Percentiles rank a stretch among this genome's conserved stretches.
Evolutionary conservation across 2,797 vertebrate genomes (phyloP).

Genomic region (Pangasius krempfi): DNA sequence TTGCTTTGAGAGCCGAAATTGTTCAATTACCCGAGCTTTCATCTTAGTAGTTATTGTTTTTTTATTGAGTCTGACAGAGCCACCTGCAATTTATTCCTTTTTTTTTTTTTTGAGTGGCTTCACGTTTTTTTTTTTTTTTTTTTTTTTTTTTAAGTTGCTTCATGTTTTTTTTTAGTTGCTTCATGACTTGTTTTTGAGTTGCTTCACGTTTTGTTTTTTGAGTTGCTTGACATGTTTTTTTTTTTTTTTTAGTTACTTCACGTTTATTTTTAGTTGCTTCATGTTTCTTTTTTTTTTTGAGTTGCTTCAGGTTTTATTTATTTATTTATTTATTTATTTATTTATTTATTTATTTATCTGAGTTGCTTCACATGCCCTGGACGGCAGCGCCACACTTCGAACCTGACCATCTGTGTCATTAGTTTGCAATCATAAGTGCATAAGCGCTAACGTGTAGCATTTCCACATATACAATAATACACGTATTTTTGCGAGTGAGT

Average conservation of each 20-base stretch:
- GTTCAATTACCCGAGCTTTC: slow-evolving; percentile 56
- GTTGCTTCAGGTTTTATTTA: no score
- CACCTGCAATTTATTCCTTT: background rate
- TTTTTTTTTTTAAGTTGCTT: no score
- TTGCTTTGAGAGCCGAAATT: slow-evolving; percentile 49
- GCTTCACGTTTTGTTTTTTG: no score
- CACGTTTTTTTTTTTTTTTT: background rate
- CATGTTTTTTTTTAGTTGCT: no score
- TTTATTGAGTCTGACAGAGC: background rate
- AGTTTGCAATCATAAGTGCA: background rate
- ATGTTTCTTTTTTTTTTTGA: no score
- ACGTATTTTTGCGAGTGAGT: background rate
- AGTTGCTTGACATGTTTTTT: background rate
- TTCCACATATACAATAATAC: background rate
- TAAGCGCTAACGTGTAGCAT: background rate
- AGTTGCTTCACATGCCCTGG: background rate
- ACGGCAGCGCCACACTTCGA: background rate
- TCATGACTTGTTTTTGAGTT: no score
- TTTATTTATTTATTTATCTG: background rate
- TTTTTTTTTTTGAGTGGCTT: no score
- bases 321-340: background rate
- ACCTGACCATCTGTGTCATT: background rate
- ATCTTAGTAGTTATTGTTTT: slow-evolving; percentile 32
- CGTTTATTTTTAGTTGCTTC: no score
- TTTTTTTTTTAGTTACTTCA: no score